Base-by-base conservation (phyloP, 2,888 invertebrate species). In the Drosophila niveifrons region DNA sequence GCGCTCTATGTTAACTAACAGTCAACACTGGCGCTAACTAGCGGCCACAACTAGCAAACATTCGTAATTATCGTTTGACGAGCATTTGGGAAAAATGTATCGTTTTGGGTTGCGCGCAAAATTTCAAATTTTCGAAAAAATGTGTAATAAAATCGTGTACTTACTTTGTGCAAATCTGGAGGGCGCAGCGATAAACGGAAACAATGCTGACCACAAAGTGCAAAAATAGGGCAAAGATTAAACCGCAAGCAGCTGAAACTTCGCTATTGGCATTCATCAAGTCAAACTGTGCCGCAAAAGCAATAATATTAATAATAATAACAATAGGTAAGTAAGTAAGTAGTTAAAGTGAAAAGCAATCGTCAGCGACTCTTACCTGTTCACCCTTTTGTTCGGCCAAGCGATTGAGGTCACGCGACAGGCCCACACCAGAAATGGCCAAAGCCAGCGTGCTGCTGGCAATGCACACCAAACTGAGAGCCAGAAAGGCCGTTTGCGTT, bases 381-480 rank as follows among this genome's bases (percentile, higher is more conserved):
- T 75, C 68, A 13, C 55, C 69, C 50, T 88, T 82, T 73, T 79
- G 71, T 52, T 89, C 89, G 52, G 91, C 90, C 63, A 90, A 77
- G 57, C 91, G 90, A 74, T 91, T 92, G 46, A 92, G 88, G 73
- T 92, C 92, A 23, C 92, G 81, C n/a, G 92, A 91, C 31, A 92
- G 70, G 9, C 92, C 92, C 68, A 91, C 91, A 10, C 93, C 92
- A 28, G 92, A 91, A 67, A 92, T 89, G 23, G 92, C 93, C 76
- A 92, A 68, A 4, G 92, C 93, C 64, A 92, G 59, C 4, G 92
- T 92, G 66, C 92, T 92, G 46, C 92, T 91, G 4, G 92, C 92
- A 48, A 92, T 92, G 75, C 92, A 92, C 41, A 92, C 90, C 75
- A 92, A 80, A 78, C 91, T 92, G 11, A 92, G 78, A 9, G 92